Percentiles rank a stretch among this genome's conserved stretches.
phyloP scores from a whole-genome alignment of 37 sponge, comb jelly and placozoan genomes.

The Ephydatia muelleri region DNA sequence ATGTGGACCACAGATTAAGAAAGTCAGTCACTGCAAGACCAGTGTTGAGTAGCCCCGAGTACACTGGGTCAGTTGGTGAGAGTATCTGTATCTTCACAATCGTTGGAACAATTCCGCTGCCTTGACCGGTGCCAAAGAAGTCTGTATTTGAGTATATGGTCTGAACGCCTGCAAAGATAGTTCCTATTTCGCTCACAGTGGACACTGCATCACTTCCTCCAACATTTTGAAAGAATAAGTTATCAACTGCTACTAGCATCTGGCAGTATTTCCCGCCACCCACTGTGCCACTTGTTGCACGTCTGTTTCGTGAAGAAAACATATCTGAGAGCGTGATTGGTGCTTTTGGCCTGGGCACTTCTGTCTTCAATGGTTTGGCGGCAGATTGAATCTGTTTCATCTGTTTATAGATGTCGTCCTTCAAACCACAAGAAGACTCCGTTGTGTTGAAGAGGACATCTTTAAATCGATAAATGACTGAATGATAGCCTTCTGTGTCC shows the following conservation, averaged over 20 bases:
- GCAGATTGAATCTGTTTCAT: slow-evolving; percentile 19
- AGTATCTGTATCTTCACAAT: slow-evolving; percentile 18
- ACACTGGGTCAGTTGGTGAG: background rate
- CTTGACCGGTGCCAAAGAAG: slow-evolving; percentile 35
- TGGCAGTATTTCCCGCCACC: slow-evolving; percentile 50
- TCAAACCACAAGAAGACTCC: slow-evolving; percentile 20
- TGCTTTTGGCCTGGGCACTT: background rate
- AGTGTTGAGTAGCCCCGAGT: background rate
- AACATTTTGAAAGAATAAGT: slow-evolving; percentile 45
- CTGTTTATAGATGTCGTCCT: slow-evolving; percentile 6
- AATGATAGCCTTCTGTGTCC: slow-evolving; percentile 20
- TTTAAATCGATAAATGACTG: slow-evolving; percentile 38
- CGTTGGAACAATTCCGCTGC: slow-evolving; percentile 12
- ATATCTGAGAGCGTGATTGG: background rate
- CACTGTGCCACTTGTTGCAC: background rate
- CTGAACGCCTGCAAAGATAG: slow-evolving; percentile 36
- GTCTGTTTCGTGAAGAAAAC: background rate
- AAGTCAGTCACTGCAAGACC: slow-evolving; percentile 73
- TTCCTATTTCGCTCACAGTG: slow-evolving; percentile 57
- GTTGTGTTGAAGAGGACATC: slow-evolving; percentile 13
- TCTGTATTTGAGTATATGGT: slow-evolving; percentile 41
- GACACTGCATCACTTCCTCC: slow-evolving; percentile 28
- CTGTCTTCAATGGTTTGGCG: slow-evolving; percentile 15
- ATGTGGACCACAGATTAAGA: slow-evolving; percentile 76
- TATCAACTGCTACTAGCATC: slow-evolving; percentile 69